Percentiles rank a stretch among this genome's conserved stretches.
These are phyloP conservation scores for Phocoena sinus DNA, from an alignment of 2,113 vertebrate species.

Conservation along the genomic window DNA sequence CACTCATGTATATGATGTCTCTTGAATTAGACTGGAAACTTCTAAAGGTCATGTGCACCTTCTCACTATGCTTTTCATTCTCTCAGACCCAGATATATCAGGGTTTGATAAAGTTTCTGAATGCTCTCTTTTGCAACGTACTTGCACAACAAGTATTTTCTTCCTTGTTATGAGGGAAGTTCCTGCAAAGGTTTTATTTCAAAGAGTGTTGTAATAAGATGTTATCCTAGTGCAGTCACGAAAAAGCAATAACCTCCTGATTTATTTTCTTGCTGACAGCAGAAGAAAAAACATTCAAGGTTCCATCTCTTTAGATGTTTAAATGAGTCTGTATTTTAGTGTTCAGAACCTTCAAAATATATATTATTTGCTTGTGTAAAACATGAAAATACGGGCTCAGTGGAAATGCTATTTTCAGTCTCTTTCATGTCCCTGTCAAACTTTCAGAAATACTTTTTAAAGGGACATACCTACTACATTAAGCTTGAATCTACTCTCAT, in stretches of 20 bases:
- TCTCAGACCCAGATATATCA: not conserved
- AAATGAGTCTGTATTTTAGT: not conserved
- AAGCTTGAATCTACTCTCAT: not conserved
- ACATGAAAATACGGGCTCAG: not conserved
- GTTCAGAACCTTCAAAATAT: conserved; percentile 18
- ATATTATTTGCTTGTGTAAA: conserved; percentile 14
- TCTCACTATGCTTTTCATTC: not conserved
- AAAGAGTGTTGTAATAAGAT: not conserved
- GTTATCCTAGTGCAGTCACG: not conserved
- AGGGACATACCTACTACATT: not conserved
- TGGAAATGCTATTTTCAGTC: not conserved
- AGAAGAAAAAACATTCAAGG: not conserved
- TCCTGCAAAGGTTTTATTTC: conserved; percentile 8
- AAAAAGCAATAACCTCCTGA: not conserved
- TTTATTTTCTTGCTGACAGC: not conserved
- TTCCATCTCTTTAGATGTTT: conserved; percentile 24
- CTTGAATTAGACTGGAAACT: not conserved
- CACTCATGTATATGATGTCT: not conserved
- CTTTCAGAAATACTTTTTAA: conserved; percentile 26
- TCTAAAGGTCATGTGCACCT: not conserved
- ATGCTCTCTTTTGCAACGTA: not conserved
- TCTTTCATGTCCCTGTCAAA: not conserved
- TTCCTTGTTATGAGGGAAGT: not conserved
- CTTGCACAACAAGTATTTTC: not conserved
- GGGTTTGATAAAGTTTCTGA: not conserved